Evolutionary conservation across 2,888 invertebrate genomes (phyloP), one percentile per base, ranked within the genome.

Genomic region (Tetrapedia diversipes): DNA sequence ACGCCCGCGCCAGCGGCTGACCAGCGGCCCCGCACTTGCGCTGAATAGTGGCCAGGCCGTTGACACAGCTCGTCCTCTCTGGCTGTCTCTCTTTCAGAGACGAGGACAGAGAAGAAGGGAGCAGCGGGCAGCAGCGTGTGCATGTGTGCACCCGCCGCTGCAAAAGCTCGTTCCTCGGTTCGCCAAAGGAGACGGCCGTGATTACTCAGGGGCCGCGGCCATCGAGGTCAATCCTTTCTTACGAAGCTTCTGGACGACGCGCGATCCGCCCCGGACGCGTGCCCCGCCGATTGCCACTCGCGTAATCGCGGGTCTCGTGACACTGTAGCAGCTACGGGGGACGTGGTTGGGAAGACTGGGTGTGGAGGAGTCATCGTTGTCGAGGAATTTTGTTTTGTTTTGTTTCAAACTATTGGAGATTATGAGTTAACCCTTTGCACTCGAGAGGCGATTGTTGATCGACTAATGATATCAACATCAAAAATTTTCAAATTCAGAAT

Each of bases 11-110:
- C 83, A 81, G 80, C 79, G 73, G 74, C 71, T 80, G 84, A 83
- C 81, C 83, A 79, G 37, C 74, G 59, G 60, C 80, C 82, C n/a
- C 86, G 87, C 87, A 89, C 89, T 89, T 88, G 90, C 87, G 87
- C 89, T 89, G 89, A 90, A 90, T 89, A 89, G 87, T 89, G 86
- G 88, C 82, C 87, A 90, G 90, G 90, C 87, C 90, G 87, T 90
- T 90, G 90, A 90, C 90, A 89, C 86, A 82, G 71, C 80, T 75
- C 82, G 54, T 74, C 70, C 71, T 66, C 75, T 67, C 71, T 37
- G 49, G n/a, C n/a, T n/a, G n/a, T n/a, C n/a, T n/a, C n/a, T n/a
- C n/a, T n/a, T n/a, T n/a, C n/a, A n/a, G n/a, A n/a, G n/a, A n/a
- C n/a, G n/a, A n/a, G n/a, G n/a, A n/a, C n/a, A 22, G 10, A n/a